Conservation (phyloP, 1,140 invertebrate species). For the Aradophagus sp. region DNA sequence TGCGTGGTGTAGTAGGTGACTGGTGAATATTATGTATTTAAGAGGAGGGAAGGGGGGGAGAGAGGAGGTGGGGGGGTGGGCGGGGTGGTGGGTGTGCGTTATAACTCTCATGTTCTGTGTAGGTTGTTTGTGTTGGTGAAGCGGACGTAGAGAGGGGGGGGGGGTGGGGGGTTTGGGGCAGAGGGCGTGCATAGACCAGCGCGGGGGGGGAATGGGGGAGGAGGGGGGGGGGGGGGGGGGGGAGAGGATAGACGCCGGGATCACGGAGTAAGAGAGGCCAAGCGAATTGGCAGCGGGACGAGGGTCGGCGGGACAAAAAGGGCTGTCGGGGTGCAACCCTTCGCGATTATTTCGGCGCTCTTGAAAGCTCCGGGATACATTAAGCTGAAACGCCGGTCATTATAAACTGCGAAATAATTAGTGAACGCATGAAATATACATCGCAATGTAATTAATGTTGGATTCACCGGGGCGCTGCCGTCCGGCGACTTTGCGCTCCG, state of each 20-base stretch:
- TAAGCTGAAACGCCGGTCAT: constrained; percentile 51
- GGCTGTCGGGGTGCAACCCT: constrained; percentile 55
- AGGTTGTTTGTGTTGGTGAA: too few species aligned
- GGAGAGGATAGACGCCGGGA: constrained; percentile 30
- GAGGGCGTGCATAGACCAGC: too few species aligned
- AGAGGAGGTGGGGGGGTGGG: too few species aligned
- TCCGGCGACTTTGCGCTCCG: background rate
- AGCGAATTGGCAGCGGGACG: constrained; percentile 46
- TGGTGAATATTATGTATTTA: too few species aligned
- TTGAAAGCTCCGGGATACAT: constrained; percentile 41
- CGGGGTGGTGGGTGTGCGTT: too few species aligned
- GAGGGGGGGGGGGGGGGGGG: too few species aligned
- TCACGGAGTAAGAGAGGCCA: constrained; percentile 34
- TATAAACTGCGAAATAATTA: constrained; percentile 59
- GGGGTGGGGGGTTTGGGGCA: too few species aligned
- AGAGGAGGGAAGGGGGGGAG: too few species aligned
- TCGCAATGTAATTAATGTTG: constrained; percentile 51
- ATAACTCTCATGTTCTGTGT: too few species aligned
- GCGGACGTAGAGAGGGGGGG: too few species aligned
- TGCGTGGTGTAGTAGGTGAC: too few species aligned
- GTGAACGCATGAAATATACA: constrained; percentile 56
- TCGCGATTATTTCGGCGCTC: constrained; percentile 53
- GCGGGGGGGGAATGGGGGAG: too few species aligned
- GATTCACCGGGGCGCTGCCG: constrained; percentile 15
- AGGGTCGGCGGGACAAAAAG: constrained; percentile 56